phyloP scores from a whole-genome alignment of 2,888 invertebrate species.

The Labia minor region DNA sequence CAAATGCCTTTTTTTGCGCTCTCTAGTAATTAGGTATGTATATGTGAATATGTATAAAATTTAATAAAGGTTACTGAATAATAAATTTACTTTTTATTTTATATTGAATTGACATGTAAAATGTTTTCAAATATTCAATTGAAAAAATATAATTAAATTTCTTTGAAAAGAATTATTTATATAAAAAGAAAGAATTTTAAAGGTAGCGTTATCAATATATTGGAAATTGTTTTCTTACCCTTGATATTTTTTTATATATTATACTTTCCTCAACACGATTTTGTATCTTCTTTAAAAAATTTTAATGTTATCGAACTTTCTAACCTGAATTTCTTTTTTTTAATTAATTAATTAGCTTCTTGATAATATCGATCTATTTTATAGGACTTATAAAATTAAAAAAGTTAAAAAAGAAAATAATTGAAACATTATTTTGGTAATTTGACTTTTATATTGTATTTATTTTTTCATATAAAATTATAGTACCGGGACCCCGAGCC shows the following conservation, averaged over 20 bases:
- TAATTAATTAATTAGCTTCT: conserved; percentile 4
- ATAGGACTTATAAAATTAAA: neutral
- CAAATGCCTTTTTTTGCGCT: neutral
- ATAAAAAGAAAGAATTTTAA: neutral
- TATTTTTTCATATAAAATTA: no score
- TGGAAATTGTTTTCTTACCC: neutral
- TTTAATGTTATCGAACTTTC: neutral
- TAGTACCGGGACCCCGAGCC: no score
- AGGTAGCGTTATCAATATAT: neutral
- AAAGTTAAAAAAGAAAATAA: no score
- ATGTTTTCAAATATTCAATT: neutral
- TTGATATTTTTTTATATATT: neutral
- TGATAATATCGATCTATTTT: neutral
- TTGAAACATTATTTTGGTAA: no score
- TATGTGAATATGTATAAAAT: no score
- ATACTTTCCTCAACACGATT: neutral
- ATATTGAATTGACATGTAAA: neutral
- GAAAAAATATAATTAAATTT: neutral
- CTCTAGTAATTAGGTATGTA: neutral
- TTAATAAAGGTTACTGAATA: no score
- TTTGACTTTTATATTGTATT: no score
- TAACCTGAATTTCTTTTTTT: neutral
- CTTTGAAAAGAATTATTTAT: neutral
- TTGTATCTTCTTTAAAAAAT: conserved; percentile 1
- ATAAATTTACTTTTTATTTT: neutral